phyloP scores from a whole-genome alignment of 2,797 vertebrate species.

The Serranus cabrilla region DNA sequence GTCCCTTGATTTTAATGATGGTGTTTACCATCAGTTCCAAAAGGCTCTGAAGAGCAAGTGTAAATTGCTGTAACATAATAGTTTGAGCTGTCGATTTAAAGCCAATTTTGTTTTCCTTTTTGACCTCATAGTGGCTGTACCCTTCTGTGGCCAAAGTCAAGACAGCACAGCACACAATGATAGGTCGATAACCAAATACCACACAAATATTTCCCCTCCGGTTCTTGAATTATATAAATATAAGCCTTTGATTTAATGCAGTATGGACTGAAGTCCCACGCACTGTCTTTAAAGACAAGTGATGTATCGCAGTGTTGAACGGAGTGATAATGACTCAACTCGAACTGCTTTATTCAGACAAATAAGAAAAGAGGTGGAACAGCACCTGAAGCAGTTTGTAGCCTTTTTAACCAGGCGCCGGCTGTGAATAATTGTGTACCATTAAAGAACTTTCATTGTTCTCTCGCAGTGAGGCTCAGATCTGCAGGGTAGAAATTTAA shows the following conservation, averaged over 20 bases:
- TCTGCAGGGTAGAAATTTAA: slow-evolving; percentile 45
- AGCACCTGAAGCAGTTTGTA: slow-evolving; percentile 37
- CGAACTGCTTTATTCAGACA: slow-evolving; percentile 32
- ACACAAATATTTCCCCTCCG: slow-evolving; percentile 2
- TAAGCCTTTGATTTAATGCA: slow-evolving; percentile 18
- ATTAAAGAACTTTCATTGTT: slow-evolving; percentile 59
- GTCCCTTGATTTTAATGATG: slow-evolving; percentile 58
- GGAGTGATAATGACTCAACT: slow-evolving; percentile 26
- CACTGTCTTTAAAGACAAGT: slow-evolving; percentile 28
- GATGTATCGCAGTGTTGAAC: slow-evolving; percentile 5
- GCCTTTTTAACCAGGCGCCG: slow-evolving; percentile 42
- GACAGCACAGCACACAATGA: slow-evolving; percentile 27
- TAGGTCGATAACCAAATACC: slow-evolving; percentile 54
- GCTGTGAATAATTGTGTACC: slow-evolving; percentile 57
- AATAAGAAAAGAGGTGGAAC: slow-evolving; percentile 29
- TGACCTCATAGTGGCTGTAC: slow-evolving; percentile 45
- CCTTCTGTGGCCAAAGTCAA: slow-evolving; percentile 52
- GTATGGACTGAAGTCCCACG: slow-evolving; percentile 27
- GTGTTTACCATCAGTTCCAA: slow-evolving; percentile 48
- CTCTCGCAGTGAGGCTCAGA: slow-evolving; percentile 36
- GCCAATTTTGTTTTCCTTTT: slow-evolving; percentile 26
- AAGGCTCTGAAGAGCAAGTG: slow-evolving; percentile 59
- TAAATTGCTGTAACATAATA: slow-evolving; percentile 76
- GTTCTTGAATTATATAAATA: slow-evolving; percentile 27
- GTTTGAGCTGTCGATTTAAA: slow-evolving; percentile 56